Evolutionary conservation across 2,888 invertebrate species (phyloP).

Genomic region (Heliconius aoede): DNA sequence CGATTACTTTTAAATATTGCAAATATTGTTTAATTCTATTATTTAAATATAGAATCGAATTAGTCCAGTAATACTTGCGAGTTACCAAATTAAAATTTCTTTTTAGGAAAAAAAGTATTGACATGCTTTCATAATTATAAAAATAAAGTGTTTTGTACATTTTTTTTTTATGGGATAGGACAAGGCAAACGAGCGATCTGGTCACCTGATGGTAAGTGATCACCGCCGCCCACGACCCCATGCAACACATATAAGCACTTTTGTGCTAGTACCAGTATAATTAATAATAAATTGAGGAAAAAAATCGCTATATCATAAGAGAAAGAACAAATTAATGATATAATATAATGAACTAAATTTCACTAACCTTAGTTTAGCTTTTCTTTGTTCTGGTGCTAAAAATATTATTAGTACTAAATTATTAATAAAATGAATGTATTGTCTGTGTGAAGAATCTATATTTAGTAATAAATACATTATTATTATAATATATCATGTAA

Average conservation of each 20-base stretch:
- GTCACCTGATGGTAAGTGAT: too few species aligned
- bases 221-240: too few species aligned
- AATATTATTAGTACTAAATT: constrained; percentile 6
- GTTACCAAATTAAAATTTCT: neutral
- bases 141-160: too few species aligned
- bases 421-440: neutral
- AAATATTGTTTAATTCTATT: neutral
- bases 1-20: neutral
- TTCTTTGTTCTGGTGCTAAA: constrained; percentile 1
- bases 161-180: too few species aligned
- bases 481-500: neutral
- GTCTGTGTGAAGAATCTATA: neutral
- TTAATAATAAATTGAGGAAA: neutral
- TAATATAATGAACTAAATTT: neutral
- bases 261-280: neutral
- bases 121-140: too few species aligned
- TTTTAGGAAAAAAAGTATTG: neutral
- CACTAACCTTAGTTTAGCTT: neutral
- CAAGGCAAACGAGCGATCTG: too few species aligned
- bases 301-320: neutral
- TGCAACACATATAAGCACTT: too few species aligned
- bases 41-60: neutral
- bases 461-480: neutral
- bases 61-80: neutral
- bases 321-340: neutral